Evolutionary conservation across 1,140 invertebrate species (phyloP).

Genomic region (Notospermus geniculatus): DNA sequence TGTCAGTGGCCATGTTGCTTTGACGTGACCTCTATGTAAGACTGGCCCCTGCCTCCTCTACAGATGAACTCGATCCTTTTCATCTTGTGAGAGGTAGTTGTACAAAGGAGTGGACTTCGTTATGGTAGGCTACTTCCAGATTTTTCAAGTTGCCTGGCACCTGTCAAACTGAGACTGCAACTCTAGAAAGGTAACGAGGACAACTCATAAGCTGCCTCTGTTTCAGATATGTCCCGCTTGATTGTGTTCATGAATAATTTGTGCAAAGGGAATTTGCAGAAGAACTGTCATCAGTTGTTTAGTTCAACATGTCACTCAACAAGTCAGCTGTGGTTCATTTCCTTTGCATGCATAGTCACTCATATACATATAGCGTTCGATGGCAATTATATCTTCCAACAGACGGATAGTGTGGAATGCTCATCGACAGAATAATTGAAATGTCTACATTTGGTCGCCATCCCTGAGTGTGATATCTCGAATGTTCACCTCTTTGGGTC

Average conservation of each 20-base stretch:
- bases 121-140: background rate
- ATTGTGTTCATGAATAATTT: constrained; percentile 1
- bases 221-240: background rate
- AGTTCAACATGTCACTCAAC: background rate
- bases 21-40: background rate
- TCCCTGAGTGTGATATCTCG: background rate
- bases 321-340: background rate
- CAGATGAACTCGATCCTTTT: constrained; percentile 1
- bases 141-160: constrained; percentile 1
- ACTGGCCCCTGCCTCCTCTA: background rate
- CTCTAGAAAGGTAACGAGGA: background rate
- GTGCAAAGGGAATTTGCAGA: background rate
- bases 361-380: background rate
- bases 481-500: too few relatives aligned
- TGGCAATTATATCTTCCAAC: constrained; percentile 1
- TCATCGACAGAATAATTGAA: background rate
- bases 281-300: background rate
- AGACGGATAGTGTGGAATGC: background rate
- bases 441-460: constrained; percentile 6
- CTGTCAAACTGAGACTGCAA: background rate
- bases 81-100: background rate
- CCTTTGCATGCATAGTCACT: constrained; percentile 8
- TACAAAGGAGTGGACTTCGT: constrained; percentile 2
- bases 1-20: constrained; percentile 4
- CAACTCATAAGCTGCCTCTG: constrained; percentile 6